Base-by-base conservation (phyloP, 1,140 invertebrate species). In the Aphaenogaster floridana region DNA sequence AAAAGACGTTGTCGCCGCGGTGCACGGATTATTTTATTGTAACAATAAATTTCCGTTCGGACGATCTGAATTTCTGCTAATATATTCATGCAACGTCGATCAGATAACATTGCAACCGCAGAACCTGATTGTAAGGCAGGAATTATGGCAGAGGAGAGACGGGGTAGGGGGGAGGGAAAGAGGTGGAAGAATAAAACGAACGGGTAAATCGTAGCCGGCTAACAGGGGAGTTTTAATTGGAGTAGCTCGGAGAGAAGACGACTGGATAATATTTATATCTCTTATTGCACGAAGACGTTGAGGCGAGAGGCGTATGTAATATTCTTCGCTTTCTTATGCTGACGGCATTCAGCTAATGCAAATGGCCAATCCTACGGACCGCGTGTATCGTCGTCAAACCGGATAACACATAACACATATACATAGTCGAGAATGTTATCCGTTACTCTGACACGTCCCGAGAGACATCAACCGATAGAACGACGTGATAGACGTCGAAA, bases 211-310 rank as follows among this genome's bases (percentile, higher is more conserved):
- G 63, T 78, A 42, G 78, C 36, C 36, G 13, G 17, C 80, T 76
- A 76, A 74, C 69, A 84, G 68, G 42, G n/a, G 52, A 76, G 54
- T 76, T 84, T 84, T 84, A 84, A 84, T 84, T 84, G 71, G 69
- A 84, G 80, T 61, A 74, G 69, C n/a, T 59, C 1, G 7, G 28
- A 42, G 42, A 50, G 61, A 54, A 28, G 59, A 57, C 8, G 28
- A 6, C 17, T 34, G 64, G 48, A 71, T 81, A 48, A 61, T 76
- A 76, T 63, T 84, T 84, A 61, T 76, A 84, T 84, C 42, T 61
- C 54, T 61, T 76, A 76, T 63, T 48, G 39, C 36, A 42, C 42
- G 69, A 11, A 42, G 28, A 83, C 15, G 17, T 28, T n/a, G 48
- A n/a, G 34, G 17, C 34, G 68, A 74, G n/a, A 72, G 17, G 11